A percentile compares a stretch with the other conserved stretches of the same genome.
phyloP scores from a whole-genome alignment of 1,140 invertebrate genomes.

The Cardiocondyla obscurior region DNA sequence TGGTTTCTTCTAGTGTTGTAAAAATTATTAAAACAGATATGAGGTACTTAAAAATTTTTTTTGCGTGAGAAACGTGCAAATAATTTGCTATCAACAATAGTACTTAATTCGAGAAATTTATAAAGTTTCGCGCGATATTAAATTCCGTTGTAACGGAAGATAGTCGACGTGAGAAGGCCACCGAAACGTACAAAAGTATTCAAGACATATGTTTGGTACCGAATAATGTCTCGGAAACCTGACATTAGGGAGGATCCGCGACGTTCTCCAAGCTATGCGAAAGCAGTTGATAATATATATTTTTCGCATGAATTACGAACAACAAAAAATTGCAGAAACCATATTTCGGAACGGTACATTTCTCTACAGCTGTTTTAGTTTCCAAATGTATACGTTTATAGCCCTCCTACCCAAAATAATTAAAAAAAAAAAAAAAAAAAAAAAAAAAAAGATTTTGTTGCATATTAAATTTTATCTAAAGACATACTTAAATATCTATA shows the following conservation, averaged over 20 bases:
- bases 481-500: background rate
- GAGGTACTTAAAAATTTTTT: background rate
- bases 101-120: background rate
- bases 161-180: background rate
- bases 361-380: slow-evolving; percentile 14
- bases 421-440: background rate
- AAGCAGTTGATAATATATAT: slow-evolving; percentile 44
- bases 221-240: slow-evolving; percentile 50
- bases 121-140: slow-evolving; percentile 42
- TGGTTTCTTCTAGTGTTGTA: too few relatives aligned
- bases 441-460: background rate
- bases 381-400: background rate
- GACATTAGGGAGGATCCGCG: slow-evolving; percentile 44
- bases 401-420: background rate
- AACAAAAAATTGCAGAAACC: slow-evolving; percentile 20
- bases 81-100: background rate
- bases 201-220: slow-evolving; percentile 34
- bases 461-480: background rate
- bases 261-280: slow-evolving; percentile 26
- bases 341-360: background rate
- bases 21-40: background rate
- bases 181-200: background rate
- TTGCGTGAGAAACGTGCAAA: background rate
- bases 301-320: slow-evolving; percentile 23
- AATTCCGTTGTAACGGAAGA: slow-evolving; percentile 29